A percentile compares a stretch with the other conserved stretches of the same genome.
Evolutionary conservation across 2,797 vertebrate species (phyloP).

Genomic region (Coregonus sp.): DNA sequence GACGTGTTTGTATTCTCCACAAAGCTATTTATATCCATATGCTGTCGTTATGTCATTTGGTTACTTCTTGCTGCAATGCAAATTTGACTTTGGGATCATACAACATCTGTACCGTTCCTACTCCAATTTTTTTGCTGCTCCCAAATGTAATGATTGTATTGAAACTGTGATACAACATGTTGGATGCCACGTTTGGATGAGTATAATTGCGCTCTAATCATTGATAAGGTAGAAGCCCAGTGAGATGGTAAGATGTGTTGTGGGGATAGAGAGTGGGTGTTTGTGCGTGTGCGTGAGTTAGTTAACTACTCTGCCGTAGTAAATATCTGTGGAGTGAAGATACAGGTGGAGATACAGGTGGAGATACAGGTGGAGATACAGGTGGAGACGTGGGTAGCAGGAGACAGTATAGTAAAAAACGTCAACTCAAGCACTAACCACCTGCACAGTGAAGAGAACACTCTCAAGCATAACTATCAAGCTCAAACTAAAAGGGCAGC

Average conservation of each 20-base stretch:
- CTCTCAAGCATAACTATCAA: conserved; percentile 45
- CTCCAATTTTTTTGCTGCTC: not conserved
- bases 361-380: not conserved
- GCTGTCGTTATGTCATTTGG: not conserved
- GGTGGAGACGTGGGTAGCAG: not conserved
- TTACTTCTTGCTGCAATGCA: not conserved
- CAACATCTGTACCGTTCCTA: not conserved
- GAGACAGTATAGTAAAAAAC: conserved; percentile 43
- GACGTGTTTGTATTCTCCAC: conserved; percentile 2
- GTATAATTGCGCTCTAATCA: not conserved
- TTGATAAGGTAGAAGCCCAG: not conserved
- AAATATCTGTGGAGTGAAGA: conserved; percentile 11
- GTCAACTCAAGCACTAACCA: conserved; percentile 50
- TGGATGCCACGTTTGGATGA: not conserved
- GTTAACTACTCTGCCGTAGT: not conserved
- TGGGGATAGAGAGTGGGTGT: conserved; percentile 1
- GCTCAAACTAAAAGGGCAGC: conserved; percentile 53
- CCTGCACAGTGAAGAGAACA: conserved; percentile 67
- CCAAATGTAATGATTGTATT: not conserved
- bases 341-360: not conserved
- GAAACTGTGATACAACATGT: not conserved
- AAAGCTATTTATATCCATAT: not conserved
- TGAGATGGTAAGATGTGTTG: not conserved
- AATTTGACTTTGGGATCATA: not conserved
- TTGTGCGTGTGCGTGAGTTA: conserved; percentile 34